Evolutionary conservation across 2,888 invertebrate species (phyloP).

Genomic region (Auanema freiburgensis): DNA sequence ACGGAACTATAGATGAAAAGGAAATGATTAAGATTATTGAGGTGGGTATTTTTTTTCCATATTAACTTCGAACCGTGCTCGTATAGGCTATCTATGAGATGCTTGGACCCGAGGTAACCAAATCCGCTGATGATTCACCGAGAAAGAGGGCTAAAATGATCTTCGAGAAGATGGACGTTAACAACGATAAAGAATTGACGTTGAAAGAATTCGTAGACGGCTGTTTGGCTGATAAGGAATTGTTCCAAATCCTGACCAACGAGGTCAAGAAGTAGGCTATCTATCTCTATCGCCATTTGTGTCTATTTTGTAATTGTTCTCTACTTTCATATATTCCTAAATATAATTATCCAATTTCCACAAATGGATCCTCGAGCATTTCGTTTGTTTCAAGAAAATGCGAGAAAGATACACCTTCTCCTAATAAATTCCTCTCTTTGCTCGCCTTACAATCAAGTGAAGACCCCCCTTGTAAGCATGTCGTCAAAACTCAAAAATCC

Average conservation of each 20-base stretch:
- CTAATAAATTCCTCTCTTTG: too few relatives aligned
- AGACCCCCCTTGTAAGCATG: too few relatives aligned
- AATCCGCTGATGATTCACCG: constrained; percentile 87
- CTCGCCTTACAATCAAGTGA: too few relatives aligned
- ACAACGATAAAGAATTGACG: constrained; percentile 81
- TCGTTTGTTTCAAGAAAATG: too few relatives aligned
- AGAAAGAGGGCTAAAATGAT: constrained; percentile 97
- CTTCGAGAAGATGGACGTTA: constrained; percentile 98
- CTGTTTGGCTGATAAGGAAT: constrained; percentile 65
- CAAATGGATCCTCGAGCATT: too few relatives aligned
- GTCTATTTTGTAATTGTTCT: too few relatives aligned
- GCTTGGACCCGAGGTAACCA: constrained; percentile 93
- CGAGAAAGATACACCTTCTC: too few relatives aligned
- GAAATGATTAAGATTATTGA: constrained; percentile 99
- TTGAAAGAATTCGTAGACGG: constrained; percentile 76
- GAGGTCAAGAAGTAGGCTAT: constrained; percentile 59
- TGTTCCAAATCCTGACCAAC: constrained; percentile 65
- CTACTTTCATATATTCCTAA: too few relatives aligned
- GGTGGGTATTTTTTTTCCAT: constrained; percentile 70
- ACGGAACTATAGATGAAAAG: constrained; percentile 94
- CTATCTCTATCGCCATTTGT: too few relatives aligned
- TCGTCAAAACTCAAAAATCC: too few relatives aligned
- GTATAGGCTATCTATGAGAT: constrained; percentile 98
- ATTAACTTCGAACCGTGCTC: constrained; percentile 4
- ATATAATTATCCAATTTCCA: too few relatives aligned